These are phyloP conservation scores for Drosophila saltans DNA, from an alignment of 1,140 invertebrate species.

Conservation along the genomic window DNA sequence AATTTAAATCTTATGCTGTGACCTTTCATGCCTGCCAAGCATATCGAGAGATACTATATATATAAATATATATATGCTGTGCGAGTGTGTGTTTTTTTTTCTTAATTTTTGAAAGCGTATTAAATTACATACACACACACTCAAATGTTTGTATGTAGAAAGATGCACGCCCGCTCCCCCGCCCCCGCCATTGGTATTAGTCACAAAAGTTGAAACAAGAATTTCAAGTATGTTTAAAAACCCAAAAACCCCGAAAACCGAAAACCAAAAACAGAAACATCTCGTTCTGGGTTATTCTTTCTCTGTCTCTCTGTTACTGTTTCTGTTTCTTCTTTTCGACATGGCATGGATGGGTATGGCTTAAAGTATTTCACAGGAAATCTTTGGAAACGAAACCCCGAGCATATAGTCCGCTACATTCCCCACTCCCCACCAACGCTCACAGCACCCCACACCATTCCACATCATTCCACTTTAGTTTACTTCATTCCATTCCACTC, in stretches of 20 bases:
- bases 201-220: conserved; percentile 73
- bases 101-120: conserved; percentile 81
- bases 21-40: conserved; percentile 69
- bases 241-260: conserved; percentile 56
- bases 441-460: background rate
- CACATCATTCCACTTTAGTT: too few relatives aligned
- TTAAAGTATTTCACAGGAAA: conserved; percentile 83
- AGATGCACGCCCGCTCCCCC: conserved; percentile 21
- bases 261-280: conserved; percentile 21
- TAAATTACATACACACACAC: conserved; percentile 69
- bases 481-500: background rate
- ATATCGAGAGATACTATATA: conserved; percentile 46
- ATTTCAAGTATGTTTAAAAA: conserved; percentile 82
- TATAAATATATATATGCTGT: conserved; percentile 14
- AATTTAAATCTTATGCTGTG: conserved; percentile 76
- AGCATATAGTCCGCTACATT: conserved; percentile 7
- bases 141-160: background rate
- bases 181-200: conserved; percentile 1
- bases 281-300: conserved; percentile 37
- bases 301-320: background rate
- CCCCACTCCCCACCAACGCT: background rate
- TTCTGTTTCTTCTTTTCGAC: conserved; percentile 4
- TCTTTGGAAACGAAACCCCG: conserved; percentile 68
- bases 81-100: conserved; percentile 55
- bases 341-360: conserved; percentile 36